Conservation (phyloP, 92 coral and sea anemone genomes). For the Palythoa grandiflora region DNA sequence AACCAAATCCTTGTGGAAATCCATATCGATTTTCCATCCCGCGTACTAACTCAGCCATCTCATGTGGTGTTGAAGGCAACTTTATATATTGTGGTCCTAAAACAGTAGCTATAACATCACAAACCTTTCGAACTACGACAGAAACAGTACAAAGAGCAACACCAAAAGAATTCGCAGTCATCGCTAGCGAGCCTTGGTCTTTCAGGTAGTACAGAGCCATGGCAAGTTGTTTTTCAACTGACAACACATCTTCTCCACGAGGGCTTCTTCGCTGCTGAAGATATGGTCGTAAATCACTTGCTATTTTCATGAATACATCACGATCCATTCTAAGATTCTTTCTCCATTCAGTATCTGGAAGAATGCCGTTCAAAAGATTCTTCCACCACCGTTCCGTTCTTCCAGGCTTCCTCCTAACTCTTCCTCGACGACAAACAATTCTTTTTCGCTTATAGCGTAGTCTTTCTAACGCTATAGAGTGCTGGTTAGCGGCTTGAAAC, state of each 20-base stretch:
- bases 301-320: constrained; percentile 41
- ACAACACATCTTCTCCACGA: constrained; percentile 57
- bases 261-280: constrained; percentile 57
- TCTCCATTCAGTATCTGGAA: constrained; percentile 47
- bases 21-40: constrained; percentile 59
- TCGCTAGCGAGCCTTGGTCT: constrained; percentile 68
- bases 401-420: constrained; percentile 45
- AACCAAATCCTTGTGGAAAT: constrained; percentile 65
- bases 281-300: constrained; percentile 42
- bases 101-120: constrained; percentile 41
- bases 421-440: constrained; percentile 18
- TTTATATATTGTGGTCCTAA: constrained; percentile 59
- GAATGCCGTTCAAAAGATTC: constrained; percentile 26
- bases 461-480: constrained; percentile 31
- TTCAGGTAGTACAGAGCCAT: constrained; percentile 66
- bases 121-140: constrained; percentile 60
- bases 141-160: constrained; percentile 67
- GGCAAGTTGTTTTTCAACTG: constrained; percentile 69
- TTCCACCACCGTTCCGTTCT: constrained; percentile 45
- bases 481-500: constrained; percentile 34
- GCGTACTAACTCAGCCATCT: constrained; percentile 57
- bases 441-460: constrained; percentile 16
- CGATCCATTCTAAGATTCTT: constrained; percentile 31
- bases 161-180: constrained; percentile 76
- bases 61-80: constrained; percentile 60